phyloP scores from a whole-genome alignment of 2,888 invertebrate species.

The Heliconius ethilla region DNA sequence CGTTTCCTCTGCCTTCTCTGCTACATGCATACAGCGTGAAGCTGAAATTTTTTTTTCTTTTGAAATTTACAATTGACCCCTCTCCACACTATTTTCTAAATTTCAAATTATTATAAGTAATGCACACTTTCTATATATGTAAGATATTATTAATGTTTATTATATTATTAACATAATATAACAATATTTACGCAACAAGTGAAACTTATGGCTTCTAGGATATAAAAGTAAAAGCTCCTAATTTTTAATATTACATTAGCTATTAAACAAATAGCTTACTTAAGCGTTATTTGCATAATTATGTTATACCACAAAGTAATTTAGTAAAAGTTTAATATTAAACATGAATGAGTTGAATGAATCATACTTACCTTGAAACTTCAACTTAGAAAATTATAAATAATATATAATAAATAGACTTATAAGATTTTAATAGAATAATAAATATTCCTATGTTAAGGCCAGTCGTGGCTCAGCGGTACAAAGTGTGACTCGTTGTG shows the following conservation, averaged over 20 bases:
- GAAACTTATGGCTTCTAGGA: slow-evolving; percentile 7
- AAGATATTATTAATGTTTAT: background rate
- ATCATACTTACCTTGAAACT: background rate
- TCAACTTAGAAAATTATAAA: background rate
- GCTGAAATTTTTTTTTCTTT: too few species aligned
- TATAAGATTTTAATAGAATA: too few species aligned
- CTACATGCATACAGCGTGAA: too few species aligned
- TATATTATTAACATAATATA: background rate
- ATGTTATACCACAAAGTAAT: background rate
- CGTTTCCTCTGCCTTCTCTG: too few species aligned
- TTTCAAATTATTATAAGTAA: background rate
- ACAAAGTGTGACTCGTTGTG: too few species aligned
- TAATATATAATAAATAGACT: too few species aligned
- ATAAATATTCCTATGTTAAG: too few species aligned
- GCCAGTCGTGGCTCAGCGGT: too few species aligned
- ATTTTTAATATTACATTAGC: slow-evolving; percentile 16
- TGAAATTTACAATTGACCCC: too few species aligned
- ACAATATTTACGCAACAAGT: slow-evolving; percentile 7
- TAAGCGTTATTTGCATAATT: background rate
- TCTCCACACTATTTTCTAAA: too few species aligned
- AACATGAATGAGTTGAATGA: background rate
- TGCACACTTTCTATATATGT: background rate
- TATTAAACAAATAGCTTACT: slow-evolving; percentile 18
- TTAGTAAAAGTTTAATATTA: background rate
- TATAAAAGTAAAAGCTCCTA: slow-evolving; percentile 30